Conservation (phyloP, 1,140 invertebrate species). For the Leptinotarsa defecta region DNA sequence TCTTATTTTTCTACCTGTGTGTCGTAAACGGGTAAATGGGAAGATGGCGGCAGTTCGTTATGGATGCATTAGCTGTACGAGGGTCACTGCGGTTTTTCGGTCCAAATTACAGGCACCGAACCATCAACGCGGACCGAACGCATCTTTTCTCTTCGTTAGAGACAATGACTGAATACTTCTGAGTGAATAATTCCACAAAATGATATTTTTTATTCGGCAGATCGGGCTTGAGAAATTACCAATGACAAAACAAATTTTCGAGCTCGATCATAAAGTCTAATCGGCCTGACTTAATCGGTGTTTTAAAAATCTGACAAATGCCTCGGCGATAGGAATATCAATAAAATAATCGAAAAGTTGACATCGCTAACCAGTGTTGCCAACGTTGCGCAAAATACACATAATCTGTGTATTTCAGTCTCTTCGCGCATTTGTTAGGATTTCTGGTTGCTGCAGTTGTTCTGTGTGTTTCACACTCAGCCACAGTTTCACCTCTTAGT, state of each 20-base stretch:
- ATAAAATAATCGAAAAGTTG: neutral
- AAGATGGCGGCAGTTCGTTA: constrained; percentile 4
- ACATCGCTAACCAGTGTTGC: too few relatives aligned
- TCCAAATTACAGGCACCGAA: constrained; percentile 20
- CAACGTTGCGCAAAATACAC: too few relatives aligned
- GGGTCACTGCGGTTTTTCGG: constrained; percentile 26
- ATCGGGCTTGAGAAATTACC: neutral
- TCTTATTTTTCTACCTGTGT: constrained; percentile 15
- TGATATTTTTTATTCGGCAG: constrained; percentile 20
- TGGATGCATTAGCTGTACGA: constrained; percentile 1
- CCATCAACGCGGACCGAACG: neutral
- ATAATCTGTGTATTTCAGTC: too few relatives aligned
- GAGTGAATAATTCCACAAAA: constrained; percentile 25
- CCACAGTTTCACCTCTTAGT: too few relatives aligned
- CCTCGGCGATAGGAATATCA: neutral
- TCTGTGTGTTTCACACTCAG: too few relatives aligned
- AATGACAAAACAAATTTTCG: constrained; percentile 1
- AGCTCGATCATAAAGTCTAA: neutral
- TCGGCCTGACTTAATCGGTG: neutral
- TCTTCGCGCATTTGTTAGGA: too few relatives aligned
- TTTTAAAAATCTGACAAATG: neutral
- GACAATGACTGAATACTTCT: constrained; percentile 27
- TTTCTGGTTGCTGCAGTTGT: too few relatives aligned
- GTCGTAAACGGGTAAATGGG: constrained; percentile 14
- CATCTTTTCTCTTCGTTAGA: constrained; percentile 27